Evolutionary conservation across 2,113 vertebrate genomes (phyloP).

Genomic region (Hyperoodon ampullatus): DNA sequence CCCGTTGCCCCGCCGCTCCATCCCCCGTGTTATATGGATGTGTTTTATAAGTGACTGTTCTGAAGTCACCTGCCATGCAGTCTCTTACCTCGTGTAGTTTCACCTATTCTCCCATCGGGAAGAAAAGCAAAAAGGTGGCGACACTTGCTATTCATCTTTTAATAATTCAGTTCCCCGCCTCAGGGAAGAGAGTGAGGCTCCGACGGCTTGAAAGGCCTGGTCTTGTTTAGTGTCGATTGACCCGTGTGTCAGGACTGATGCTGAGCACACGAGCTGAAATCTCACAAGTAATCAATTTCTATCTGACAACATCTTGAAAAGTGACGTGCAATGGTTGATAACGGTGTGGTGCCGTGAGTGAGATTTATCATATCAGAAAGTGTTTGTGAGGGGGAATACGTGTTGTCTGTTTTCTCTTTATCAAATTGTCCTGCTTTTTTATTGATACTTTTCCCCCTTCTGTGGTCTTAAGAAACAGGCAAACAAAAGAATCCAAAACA

Average conservation of each 20-base stretch:
- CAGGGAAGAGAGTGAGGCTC: conserved; percentile 17
- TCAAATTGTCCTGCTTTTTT: background rate
- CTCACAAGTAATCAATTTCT: background rate
- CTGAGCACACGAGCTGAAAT: background rate
- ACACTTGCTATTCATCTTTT: conserved; percentile 43
- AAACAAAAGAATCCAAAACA: background rate
- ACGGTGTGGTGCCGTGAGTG: background rate
- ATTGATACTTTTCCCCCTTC: background rate
- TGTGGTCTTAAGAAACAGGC: background rate
- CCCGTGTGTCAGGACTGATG: background rate
- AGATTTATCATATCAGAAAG: background rate
- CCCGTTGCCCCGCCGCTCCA: accelerated
- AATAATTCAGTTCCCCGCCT: background rate
- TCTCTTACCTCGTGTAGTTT: background rate
- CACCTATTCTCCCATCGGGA: background rate
- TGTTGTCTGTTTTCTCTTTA: background rate
- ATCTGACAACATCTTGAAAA: background rate
- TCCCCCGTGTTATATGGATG: too few relatives aligned
- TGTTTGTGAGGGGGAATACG: background rate
- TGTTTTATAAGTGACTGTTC: background rate
- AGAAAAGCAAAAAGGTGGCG: background rate
- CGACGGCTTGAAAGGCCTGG: background rate
- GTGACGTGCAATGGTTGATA: background rate
- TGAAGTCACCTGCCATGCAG: background rate
- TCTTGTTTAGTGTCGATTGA: background rate